Evolutionary conservation across 2,113 vertebrate genomes (phyloP).

Genomic region (Gorilla gorilla): DNA sequence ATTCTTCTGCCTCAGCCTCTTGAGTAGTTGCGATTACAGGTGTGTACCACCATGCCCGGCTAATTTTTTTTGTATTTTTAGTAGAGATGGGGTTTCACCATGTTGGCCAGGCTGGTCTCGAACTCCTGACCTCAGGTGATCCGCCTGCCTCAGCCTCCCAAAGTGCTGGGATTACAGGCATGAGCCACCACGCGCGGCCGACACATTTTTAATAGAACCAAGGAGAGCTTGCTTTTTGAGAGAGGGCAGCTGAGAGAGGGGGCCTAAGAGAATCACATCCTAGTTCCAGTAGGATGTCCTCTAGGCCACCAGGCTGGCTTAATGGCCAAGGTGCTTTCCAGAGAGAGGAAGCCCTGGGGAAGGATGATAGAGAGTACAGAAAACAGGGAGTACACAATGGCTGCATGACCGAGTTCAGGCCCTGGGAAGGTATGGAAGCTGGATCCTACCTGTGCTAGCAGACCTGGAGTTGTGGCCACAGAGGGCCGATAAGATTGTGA

Average conservation of each 20-base stretch:
- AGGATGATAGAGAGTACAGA: rapidly evolving
- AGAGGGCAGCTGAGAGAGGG: neutral
- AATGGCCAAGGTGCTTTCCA: neutral
- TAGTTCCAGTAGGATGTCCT: neutral
- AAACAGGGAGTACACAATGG: too few relatives aligned
- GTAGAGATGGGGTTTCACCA: too few relatives aligned
- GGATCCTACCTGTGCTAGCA: neutral
- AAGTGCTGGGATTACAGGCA: too few relatives aligned
- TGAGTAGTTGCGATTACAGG: too few relatives aligned
- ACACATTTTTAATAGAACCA: neutral
- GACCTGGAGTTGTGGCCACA: neutral
- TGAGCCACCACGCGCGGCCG: too few relatives aligned
- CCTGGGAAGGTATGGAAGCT: neutral
- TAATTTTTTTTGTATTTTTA: too few relatives aligned
- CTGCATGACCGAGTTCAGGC: neutral
- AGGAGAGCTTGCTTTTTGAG: neutral
- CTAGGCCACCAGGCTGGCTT: neutral
- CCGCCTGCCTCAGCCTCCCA: too few relatives aligned
- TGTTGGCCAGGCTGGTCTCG: too few relatives aligned
- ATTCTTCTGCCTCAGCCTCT: too few relatives aligned
- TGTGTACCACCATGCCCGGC: too few relatives aligned
- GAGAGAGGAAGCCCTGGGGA: neutral
- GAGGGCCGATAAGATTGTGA: neutral
- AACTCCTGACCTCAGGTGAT: too few relatives aligned
- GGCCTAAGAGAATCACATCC: neutral